These are phyloP conservation scores for Gymnodraco acuticeps DNA, from an alignment of 2,797 vertebrate genomes.

Conservation along the genomic window DNA sequence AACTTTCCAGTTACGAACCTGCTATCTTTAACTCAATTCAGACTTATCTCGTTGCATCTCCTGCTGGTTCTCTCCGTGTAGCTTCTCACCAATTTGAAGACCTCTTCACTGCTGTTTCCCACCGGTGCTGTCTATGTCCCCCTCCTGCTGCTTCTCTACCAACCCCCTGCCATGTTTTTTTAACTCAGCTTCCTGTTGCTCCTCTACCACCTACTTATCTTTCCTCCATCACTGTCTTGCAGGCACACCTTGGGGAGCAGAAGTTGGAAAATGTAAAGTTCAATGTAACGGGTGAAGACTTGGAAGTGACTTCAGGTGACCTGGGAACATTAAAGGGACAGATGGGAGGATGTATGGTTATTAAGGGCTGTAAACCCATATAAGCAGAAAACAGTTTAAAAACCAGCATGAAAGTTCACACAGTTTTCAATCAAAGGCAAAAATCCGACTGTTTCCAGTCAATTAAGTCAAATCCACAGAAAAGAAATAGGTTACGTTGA, in stretches of 20 bases:
- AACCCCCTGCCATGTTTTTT: conserved; percentile 22
- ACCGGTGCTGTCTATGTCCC: conserved; percentile 23
- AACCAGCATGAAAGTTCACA: neutral
- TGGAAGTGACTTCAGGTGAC: conserved; percentile 27
- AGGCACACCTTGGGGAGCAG: conserved; percentile 12
- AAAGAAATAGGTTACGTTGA: too few species aligned
- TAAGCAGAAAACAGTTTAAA: conserved; percentile 15
- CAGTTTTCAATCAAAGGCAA: too few species aligned
- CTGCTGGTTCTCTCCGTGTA: conserved; percentile 33
- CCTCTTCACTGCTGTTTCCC: conserved; percentile 31
- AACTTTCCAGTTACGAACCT: conserved; percentile 35
- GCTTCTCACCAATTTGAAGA: conserved; percentile 29
- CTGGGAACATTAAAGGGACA: neutral
- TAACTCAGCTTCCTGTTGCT: conserved; percentile 22
- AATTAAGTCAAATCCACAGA: too few species aligned
- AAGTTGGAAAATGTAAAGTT: conserved; percentile 26
- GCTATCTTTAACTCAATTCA: conserved; percentile 31
- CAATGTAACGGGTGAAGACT: conserved; percentile 8
- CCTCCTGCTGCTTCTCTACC: conserved; percentile 38
- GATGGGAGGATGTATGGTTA: neutral
- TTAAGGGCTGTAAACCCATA: conserved; percentile 15
- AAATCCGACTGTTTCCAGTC: too few species aligned
- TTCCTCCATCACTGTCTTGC: conserved; percentile 16
- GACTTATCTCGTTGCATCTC: conserved; percentile 28
- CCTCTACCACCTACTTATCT: conserved; percentile 12